Evolutionary conservation across 2,888 invertebrate genomes (phyloP), one percentile per base, ranked within the genome.

Genomic region (Cantharis rufa): DNA sequence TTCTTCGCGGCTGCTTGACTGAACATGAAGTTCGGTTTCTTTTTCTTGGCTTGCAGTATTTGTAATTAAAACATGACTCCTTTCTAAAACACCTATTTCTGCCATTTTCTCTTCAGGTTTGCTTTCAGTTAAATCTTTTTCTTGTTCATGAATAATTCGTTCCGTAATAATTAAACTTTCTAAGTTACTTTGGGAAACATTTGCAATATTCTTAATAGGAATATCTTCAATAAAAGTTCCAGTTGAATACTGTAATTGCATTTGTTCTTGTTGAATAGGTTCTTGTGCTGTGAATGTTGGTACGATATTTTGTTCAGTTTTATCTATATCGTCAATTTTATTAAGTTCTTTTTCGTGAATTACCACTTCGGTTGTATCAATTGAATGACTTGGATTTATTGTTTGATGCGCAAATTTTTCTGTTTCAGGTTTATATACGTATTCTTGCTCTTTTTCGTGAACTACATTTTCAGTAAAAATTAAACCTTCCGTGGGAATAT

Each of bases 151-250:
- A 9, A 88, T 82, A 64, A 89, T 80, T 27, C 89, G 85, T 86
- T 91, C 89, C 1, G 89, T 89, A 7, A 90, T 88, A 66, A 87
- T 86, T 15, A 92, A 77, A 79, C 90, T 85, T 84, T 90, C 89
- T 15, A 81, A 76, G 69, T 73, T 80, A 11, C 64, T 78, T 78
- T 88, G 88, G 13, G 85, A 85, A 61, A 88, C 70, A 77, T 87
- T 87, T 5, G 89, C 89, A 13, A 78, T 83, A 86, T 88, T 85
- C 89, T 89, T 80, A 88, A 86, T 16, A 88, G 85, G 79, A 87
- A 85, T 70, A 79, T 88, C 81, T 86, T 88, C 87, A 63, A 84
- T 87, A 81, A 88, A 87, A 82, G 88, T 84, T 76, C 89, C 74
- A 13, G 75, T 71, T 10, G 78, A 75, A 69, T 64, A 80, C 32